Base-by-base conservation (phyloP, 2,888 invertebrate genomes). In the Drosophila diplacantha region DNA sequence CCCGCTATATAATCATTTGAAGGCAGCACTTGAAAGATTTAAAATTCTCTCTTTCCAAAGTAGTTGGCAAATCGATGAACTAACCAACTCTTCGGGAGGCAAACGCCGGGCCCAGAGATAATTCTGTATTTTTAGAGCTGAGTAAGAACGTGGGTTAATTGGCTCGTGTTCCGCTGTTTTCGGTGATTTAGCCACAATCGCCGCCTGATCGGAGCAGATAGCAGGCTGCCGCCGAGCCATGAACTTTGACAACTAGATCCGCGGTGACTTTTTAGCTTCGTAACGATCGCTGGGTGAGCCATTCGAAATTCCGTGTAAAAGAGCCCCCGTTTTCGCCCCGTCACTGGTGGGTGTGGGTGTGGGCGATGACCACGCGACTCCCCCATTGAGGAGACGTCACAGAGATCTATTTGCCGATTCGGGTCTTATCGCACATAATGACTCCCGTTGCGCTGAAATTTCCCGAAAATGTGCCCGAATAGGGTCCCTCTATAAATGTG, bases 361-460 rank as follows among this genome's bases (percentile, higher is more conserved):
- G 12, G 32, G 16, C 5, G n/a, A 20, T 29, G 41, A 60, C 59
- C 60, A 60, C 59, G 60, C 60, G 60, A 60, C 59, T n/a, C 8
- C 29, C 22, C 22, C 41, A 60, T 58, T 58, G 55, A 54, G 32
- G 26, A 38, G 24, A 75, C 75, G 75, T 73, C 74, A 74, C 68
- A 49, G 41, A 51, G 41, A 43, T 58, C 20, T 4, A 16, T 26
- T 39, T 26, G 16, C 18, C 14, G 16, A 22, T 39, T 16, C 12
- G 9, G 14, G 7, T 18, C 35, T 59, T 61, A 59, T 61, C 62
- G 61, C 29, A 20, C 31, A 14, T 6, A 41, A 26, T 5, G 14
- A 9, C 9, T 31, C 8, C 20, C 32, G 29, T 35, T 37, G 22
- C 38, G 53, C 39, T 47, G 38, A 35, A 62, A 34, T 22, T 52